phyloP scores from a whole-genome alignment of 1,140 invertebrate genomes.

The Paralvinella palmiformis region DNA sequence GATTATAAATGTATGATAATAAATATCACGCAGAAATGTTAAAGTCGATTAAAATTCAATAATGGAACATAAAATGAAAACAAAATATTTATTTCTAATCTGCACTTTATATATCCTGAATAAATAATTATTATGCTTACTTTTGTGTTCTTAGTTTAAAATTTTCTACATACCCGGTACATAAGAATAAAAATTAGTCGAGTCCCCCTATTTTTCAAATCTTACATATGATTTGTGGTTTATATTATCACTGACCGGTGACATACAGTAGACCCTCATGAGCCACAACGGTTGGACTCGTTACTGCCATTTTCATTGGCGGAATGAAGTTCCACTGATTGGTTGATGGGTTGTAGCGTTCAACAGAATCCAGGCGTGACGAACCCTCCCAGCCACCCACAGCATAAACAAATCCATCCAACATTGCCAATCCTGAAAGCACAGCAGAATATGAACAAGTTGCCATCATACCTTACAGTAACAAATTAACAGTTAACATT shows the following conservation, averaged over 20 bases:
- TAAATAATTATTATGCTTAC: too few species aligned
- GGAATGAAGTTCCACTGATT: slow-evolving; percentile 73
- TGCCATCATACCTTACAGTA: too few species aligned
- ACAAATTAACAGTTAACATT: too few species aligned
- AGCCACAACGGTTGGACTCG: slow-evolving; percentile 53
- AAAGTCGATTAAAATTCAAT: too few species aligned
- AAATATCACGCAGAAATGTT: too few species aligned
- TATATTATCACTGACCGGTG: slow-evolving; percentile 38
- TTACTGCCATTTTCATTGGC: slow-evolving; percentile 62
- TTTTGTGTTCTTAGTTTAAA: too few species aligned
- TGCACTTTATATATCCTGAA: too few species aligned
- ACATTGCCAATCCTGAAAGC: slow-evolving; percentile 58
- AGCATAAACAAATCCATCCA: slow-evolving; percentile 64
- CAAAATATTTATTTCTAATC: too few species aligned
- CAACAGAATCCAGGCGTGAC: slow-evolving; percentile 69
- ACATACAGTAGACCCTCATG: slow-evolving; percentile 53
- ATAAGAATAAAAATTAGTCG: too few species aligned
- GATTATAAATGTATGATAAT: too few species aligned
- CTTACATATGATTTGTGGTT: background rate
- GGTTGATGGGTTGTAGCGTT: slow-evolving; percentile 73
- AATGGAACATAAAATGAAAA: too few species aligned
- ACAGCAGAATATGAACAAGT: background rate
- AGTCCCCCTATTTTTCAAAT: background rate
- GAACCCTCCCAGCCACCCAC: slow-evolving; percentile 74
- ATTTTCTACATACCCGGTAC: too few species aligned